These are phyloP conservation scores for Allobates femoralis DNA, from an alignment of 2,797 vertebrate species.

Conservation along the genomic window DNA sequence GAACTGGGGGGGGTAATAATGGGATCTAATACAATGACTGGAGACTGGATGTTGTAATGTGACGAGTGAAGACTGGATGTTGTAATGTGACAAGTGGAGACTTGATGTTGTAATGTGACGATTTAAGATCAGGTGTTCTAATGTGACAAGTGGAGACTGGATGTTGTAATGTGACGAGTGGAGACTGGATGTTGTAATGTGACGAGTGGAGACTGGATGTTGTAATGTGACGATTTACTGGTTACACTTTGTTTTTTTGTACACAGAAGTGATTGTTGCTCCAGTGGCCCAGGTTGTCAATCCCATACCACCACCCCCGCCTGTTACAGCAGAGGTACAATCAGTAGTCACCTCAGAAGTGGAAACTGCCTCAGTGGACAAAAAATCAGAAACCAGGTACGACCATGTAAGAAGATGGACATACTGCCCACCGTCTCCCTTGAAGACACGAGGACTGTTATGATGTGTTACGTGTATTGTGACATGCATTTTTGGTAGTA, in stretches of 20 bases:
- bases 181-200: not conserved
- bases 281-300: slow-evolving; percentile 4
- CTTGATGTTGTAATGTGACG: not conserved
- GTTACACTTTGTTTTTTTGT: not conserved
- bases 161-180: not conserved
- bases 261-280: slow-evolving; percentile 30
- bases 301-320: not conserved
- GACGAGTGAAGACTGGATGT: not conserved
- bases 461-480: no score
- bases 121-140: not conserved
- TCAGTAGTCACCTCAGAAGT: not conserved
- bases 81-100: not conserved
- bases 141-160: not conserved
- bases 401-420: no score
- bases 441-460: no score
- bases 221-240: not conserved
- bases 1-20: not conserved
- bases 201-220: not conserved
- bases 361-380: rapidly evolving
- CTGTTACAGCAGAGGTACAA: slow-evolving; percentile 19
- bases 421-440: no score
- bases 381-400: not conserved
- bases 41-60: not conserved
- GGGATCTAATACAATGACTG: no score
- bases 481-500: no score